Evolutionary conservation across 2,797 vertebrate genomes (phyloP).

Genomic region (Diplodus puntazzo): DNA sequence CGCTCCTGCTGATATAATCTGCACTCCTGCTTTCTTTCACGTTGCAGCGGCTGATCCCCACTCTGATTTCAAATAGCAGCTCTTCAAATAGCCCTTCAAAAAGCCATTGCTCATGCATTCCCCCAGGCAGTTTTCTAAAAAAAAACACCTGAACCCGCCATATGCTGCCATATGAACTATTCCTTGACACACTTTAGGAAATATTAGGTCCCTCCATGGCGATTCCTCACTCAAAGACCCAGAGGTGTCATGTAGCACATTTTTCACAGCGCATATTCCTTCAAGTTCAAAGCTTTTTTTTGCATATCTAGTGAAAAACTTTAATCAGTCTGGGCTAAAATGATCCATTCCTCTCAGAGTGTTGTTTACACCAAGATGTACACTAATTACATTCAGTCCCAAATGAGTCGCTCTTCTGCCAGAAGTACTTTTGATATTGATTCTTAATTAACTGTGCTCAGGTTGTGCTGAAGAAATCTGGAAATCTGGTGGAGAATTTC

Average conservation of each 20-base stretch:
- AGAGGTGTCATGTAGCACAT: not conserved
- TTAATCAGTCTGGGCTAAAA: not conserved
- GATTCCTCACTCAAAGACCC: constrained; percentile 15
- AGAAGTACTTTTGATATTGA: constrained; percentile 22
- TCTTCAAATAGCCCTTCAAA: constrained; percentile 23
- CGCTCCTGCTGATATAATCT: constrained; percentile 32
- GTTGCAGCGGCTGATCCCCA: constrained; percentile 1
- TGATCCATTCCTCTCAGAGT: not conserved
- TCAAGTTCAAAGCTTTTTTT: not conserved
- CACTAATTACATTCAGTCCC: constrained; percentile 28
- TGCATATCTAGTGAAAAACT: constrained; percentile 3
- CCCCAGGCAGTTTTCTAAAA: constrained; percentile 14
- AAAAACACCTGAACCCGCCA: constrained; percentile 6
- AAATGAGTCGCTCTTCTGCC: constrained; percentile 2
- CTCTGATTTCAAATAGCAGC: constrained; percentile 25
- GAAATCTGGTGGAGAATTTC: constrained; percentile 1
- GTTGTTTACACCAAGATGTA: constrained; percentile 9
- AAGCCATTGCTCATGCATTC: constrained; percentile 15
- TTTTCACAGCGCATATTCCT: not conserved
- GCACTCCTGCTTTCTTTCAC: constrained; percentile 14
- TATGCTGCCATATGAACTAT: constrained; percentile 2
- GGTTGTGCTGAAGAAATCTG: not conserved
- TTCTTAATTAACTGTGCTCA: constrained; percentile 46
- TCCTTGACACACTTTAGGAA: constrained; percentile 2
- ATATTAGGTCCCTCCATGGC: constrained; percentile 1